Evolutionary conservation across 2,797 vertebrate genomes (phyloP), one percentile per base, ranked within the genome.

Genomic region (Acipenser transmontanus): DNA sequence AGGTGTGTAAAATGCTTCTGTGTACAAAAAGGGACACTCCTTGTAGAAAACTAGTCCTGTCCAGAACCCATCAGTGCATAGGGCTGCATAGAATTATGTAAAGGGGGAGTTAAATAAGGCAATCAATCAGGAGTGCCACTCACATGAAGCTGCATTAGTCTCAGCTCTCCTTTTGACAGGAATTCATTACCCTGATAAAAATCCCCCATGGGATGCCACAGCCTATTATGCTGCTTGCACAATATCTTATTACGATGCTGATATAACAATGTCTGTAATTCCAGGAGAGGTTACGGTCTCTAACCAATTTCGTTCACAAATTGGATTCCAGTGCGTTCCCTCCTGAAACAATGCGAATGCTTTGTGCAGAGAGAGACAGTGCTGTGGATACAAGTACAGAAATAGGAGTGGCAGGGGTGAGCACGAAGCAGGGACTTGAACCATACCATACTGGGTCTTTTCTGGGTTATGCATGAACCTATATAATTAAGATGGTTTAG

Each of bases 211-310:
- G 14, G 54, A 57, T 57, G 54, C 54, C 54, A 57, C 12, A 57
- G 54, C 54, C 54, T 57, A 57, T 57, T 57, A 57, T 13, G 14
- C 11, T 7, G 12, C 54, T 57, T 57, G 54, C 54, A 57, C 54
- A 57, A 57, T 11, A 57, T 57, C 12, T 57, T 57, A 57, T 57
- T 57, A 57, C 12, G 6, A 13, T 11, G n/a, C 54, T 57, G 54
- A 11, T 57, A 57, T 57, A 57, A 57, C 54, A 57, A 13, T 57
- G 11, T n/a, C 54, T 57, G 54, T 57, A 57, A 57, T 57, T 57
- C 54, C 14, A 57, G 54, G 54, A 57, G 54, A n/a, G 54, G 54
- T n/a, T 57, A 9, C 7, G 12, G 54, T 57, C 54, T 57, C 7
- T 7, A n/a, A 57, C 54, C 54, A 57, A 57, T 57, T 57, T n/a